Percentiles rank a stretch among this genome's conserved stretches.
Conservation (phyloP, 2,888 invertebrate species). For the Tiliacea citrago region DNA sequence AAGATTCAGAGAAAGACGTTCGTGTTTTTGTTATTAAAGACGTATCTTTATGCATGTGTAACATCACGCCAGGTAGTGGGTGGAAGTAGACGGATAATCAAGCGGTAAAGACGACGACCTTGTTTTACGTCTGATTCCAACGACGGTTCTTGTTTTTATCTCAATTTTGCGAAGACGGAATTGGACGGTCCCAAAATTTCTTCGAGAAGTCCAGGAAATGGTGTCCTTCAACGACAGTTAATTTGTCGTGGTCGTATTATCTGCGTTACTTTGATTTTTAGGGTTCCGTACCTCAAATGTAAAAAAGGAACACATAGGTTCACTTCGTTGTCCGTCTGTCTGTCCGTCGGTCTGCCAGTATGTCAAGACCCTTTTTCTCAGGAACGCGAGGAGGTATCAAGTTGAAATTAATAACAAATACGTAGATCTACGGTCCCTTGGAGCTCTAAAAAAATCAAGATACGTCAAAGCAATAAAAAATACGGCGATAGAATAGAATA, state of each 20-base stretch:
- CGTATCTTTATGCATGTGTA: slow-evolving; percentile 54
- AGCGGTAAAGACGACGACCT: slow-evolving; percentile 35
- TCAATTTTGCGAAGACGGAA: neutral
- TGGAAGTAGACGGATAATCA: slow-evolving; percentile 41
- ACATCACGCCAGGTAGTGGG: slow-evolving; percentile 48
- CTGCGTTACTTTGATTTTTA: neutral
- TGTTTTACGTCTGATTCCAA: neutral
- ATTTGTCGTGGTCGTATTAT: neutral
- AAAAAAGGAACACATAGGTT: no score
- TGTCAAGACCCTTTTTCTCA: no score
- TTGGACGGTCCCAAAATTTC: slow-evolving; percentile 1
- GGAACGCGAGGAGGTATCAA: no score
- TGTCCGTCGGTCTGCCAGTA: no score
- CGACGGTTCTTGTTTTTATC: neutral
- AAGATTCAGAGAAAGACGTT: slow-evolving; percentile 60
- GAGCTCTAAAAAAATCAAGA: no score
- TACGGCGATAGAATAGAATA: no score
- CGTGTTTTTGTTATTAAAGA: slow-evolving; percentile 65
- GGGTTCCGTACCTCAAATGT: no score
- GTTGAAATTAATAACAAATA: no score
- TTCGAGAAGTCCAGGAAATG: slow-evolving; percentile 1
- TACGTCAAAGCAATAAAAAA: no score
- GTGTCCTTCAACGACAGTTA: neutral
- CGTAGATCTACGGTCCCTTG: no score
- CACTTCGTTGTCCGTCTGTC: no score